These are phyloP conservation scores for Meteorus cinctellus DNA, from an alignment of 2,888 invertebrate species.

Conservation along the genomic window DNA sequence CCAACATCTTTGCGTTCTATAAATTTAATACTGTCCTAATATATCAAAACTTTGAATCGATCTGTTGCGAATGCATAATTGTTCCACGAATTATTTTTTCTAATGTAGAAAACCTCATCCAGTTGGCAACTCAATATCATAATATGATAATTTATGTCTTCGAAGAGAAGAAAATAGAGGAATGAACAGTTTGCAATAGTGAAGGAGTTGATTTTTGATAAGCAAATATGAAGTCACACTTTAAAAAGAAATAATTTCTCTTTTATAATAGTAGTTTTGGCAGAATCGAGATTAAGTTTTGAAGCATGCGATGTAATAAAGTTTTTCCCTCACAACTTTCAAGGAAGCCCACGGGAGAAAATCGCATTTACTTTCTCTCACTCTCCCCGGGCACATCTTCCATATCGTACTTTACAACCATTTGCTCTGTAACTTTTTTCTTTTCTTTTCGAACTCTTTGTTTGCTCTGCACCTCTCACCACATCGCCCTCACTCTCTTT, in stretches of 20 bases:
- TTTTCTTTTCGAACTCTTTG: not conserved
- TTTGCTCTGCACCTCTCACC: conserved; percentile 3
- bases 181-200: no score
- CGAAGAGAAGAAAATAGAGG: no score
- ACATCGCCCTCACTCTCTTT: not conserved
- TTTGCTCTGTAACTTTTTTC: not conserved
- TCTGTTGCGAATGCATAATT: no score
- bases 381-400: conserved; percentile 3
- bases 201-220: no score
- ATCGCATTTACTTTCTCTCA: conserved; percentile 4
- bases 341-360: conserved; percentile 1
- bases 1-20: no score
- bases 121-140: no score
- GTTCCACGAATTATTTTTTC: no score
- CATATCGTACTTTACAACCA: conserved; percentile 1
- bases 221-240: not conserved
- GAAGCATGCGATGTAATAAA: not conserved
- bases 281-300: not conserved
- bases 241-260: not conserved
- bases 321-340: not conserved
- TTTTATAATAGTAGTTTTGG: not conserved
- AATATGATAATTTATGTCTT: no score
- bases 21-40: no score
- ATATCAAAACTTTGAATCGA: no score
- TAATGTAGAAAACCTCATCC: no score